These are phyloP conservation scores for Pygocentrus nattereri DNA, from an alignment of 2,797 vertebrate genomes.

Conservation along the genomic window DNA sequence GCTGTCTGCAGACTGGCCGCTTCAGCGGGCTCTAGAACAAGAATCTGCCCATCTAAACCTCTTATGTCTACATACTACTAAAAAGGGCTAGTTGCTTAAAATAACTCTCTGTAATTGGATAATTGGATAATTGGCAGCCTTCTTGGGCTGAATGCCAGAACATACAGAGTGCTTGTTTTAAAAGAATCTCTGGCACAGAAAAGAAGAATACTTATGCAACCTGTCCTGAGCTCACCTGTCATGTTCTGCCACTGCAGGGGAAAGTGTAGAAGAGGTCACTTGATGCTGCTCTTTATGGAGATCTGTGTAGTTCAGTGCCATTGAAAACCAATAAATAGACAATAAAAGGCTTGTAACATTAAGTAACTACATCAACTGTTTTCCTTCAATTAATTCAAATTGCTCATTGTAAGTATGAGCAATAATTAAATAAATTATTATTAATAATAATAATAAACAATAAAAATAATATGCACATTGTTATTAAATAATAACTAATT, in stretches of 20 bases:
- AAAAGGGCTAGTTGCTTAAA: constrained; percentile 46
- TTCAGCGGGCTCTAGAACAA: not conserved
- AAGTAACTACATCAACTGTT: not conserved
- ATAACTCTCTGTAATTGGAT: constrained; percentile 57
- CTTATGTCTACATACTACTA: constrained; percentile 39
- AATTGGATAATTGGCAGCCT: constrained; percentile 32
- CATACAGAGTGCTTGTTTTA: not conserved
- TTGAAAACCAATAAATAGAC: not conserved
- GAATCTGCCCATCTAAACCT: constrained; percentile 40
- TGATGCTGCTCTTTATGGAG: not conserved
- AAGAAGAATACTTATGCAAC: constrained; percentile 36
- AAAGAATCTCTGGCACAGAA: constrained; percentile 33
- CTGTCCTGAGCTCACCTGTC: constrained; percentile 9
- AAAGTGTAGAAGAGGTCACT: not conserved
- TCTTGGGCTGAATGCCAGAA: not conserved
- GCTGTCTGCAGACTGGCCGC: constrained; percentile 16
- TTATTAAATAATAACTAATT: no score
- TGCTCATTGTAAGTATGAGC: no score
- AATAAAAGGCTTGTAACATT: not conserved
- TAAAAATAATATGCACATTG: no score
- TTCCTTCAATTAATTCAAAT: not conserved
- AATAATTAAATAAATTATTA: no score
- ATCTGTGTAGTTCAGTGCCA: not conserved
- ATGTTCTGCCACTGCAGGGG: not conserved
- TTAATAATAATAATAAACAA: no score